Evolutionary conservation across 2,797 vertebrate genomes (phyloP), one percentile per base, ranked within the genome.

Genomic region (Lycodopsis pacificus): DNA sequence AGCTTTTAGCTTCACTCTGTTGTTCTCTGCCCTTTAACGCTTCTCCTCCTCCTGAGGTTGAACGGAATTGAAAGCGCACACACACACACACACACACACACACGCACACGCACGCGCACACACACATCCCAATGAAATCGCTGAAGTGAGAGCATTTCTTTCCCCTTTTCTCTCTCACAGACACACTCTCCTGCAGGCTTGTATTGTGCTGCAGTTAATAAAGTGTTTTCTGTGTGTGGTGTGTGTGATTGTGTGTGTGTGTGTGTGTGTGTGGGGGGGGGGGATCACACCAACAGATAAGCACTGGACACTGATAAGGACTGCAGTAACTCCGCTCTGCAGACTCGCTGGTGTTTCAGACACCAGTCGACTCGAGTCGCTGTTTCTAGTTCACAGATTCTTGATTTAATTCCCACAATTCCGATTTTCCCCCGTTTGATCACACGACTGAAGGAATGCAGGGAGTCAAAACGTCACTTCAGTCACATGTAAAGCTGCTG

Each of bases 291-390:
- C 15, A 42, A 8, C 65, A 67, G 84, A 82, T 86, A 86, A 80
- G 63, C 44, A n/a, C 76, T 71, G 67, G 76, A 74, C 71, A 12
- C 80, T 74, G 84, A 86, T 83, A 83, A 83, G 73, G 27, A 76
- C 84, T 80, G 67, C 75, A 66, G 77, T 62, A 63, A 64, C 63
- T 65, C 57, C 17, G n/a, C 69, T 54, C 54, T 74, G 65, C 61
- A 67, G 62, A 62, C 63, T 48, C 14, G 13, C 46, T 49, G 30
- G 4, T 66, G 66, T 51, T 59, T 46, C n/a, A 64, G 30, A 56
- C 58, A 10, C 4, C 34, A 44, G 57, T 13, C 15, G 7, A 3
- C 20, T 32, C 12, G 17, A 65, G n/a, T 30, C 7, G 2, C 22
- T 40, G 2, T 30, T 34, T 49, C 17, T 56, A 27, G 19, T 40